Evolutionary conservation across 2,888 invertebrate genomes (phyloP).

Genomic region (Tachina grossa): DNA sequence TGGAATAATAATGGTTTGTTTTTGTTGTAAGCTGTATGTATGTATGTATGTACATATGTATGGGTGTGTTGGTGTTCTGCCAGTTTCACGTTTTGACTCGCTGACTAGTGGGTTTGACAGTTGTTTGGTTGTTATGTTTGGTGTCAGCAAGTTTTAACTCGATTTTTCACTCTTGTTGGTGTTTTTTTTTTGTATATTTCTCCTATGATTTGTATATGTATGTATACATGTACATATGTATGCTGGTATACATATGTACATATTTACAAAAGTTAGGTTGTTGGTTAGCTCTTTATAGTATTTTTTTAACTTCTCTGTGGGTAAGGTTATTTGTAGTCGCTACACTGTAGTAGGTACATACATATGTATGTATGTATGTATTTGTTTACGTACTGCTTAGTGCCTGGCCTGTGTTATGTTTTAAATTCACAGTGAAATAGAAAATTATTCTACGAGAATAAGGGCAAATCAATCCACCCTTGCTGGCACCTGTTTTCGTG

Average conservation of each 20-base stretch:
- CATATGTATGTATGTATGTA: constrained; percentile 9
- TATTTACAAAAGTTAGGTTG: background rate
- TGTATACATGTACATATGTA: background rate
- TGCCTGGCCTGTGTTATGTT: constrained; percentile 60
- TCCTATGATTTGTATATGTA: background rate
- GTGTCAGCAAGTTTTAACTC: constrained; percentile 71
- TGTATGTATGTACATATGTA: background rate
- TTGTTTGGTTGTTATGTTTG: constrained; percentile 58
- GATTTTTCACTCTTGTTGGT: constrained; percentile 32
- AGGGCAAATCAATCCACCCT: too few species aligned
- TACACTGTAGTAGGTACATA: background rate
- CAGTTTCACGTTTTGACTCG: constrained; percentile 38
- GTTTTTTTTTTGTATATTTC: background rate
- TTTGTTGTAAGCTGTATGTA: constrained; percentile 30
- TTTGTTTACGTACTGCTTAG: constrained; percentile 46
- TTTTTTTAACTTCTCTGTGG: constrained; percentile 34
- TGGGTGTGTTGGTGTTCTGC: constrained; percentile 29
- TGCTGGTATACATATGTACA: background rate
- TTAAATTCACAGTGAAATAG: constrained; percentile 45
- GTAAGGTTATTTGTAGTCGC: constrained; percentile 54
- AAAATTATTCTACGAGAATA: background rate
- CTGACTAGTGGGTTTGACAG: constrained; percentile 24
- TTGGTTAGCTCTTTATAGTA: constrained; percentile 17
- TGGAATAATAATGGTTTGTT: constrained; percentile 64
- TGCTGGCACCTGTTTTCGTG: too few species aligned